These are phyloP conservation scores for Charadrius vociferus DNA, from an alignment of 2,113 vertebrate genomes.

Conservation along the genomic window DNA sequence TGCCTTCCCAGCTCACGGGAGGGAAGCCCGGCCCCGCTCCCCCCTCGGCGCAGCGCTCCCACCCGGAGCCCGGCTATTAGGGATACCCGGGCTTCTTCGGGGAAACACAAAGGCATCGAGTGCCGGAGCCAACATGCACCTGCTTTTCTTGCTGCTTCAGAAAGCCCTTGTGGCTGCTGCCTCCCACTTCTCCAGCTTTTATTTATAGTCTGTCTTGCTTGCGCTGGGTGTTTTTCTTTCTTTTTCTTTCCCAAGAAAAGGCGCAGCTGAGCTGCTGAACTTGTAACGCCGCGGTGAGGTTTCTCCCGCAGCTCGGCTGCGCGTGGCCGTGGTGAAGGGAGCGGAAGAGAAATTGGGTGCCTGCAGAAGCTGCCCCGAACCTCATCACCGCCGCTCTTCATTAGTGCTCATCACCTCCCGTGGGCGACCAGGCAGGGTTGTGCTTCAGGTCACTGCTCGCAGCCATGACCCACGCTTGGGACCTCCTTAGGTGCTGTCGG, in stretches of 20 bases:
- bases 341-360: not conserved
- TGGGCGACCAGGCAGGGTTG: rapidly evolving
- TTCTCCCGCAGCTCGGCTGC: not conserved
- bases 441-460: not conserved
- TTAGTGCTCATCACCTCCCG: rapidly evolving
- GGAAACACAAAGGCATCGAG: conserved; percentile 19
- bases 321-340: rapidly evolving
- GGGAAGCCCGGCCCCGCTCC: not conserved
- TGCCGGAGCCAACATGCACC: not conserved
- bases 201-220: conserved; percentile 68
- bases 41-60: not conserved
- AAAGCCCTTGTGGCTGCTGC: conserved; percentile 57
- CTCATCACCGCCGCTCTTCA: rapidly evolving
- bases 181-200: conserved; percentile 62
- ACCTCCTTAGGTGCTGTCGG: not conserved
- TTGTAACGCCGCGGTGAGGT: not conserved
- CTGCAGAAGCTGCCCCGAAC: not conserved
- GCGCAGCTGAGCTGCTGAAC: conserved; percentile 45
- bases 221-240: not conserved
- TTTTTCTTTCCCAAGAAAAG: not conserved
- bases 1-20: not conserved
- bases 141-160: conserved; percentile 56
- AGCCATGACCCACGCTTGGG: not conserved
- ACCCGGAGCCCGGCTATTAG: not conserved
- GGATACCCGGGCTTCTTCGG: conserved; percentile 26